Evolutionary conservation across 2,888 invertebrate species (phyloP), one percentile per base, ranked within the genome.

Genomic region (Gortyna flavago): DNA sequence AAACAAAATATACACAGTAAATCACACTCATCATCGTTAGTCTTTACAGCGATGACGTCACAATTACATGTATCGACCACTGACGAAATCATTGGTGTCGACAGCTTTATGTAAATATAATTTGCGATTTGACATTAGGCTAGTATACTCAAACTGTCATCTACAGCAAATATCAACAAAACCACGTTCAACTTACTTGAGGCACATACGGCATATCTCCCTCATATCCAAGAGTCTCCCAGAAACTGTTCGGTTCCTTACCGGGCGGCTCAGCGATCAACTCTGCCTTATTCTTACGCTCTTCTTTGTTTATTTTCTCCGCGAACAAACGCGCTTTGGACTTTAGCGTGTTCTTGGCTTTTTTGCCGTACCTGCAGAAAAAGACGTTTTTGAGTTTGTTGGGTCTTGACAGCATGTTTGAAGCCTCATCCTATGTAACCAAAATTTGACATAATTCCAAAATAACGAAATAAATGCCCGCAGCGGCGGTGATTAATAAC

Each of bases 291-390:
- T 99, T 99, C 94, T 99, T 99, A 35, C 99, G 97, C 94, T 99
- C 99, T 92, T 99, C 99, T 95, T 99, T 99, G 94, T 99, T 99
- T 78, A 99, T 99, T 95, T 99, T 99, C 94, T 99, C 99, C 5
- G 99, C 99, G 97, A 99, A 98, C 25, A 99, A 96, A 74, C 99
- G 97, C 0, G 98, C 97, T 93, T 98, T 99, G 0, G 99, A 99
- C 92, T 98, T 98, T 1, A 99, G 95, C 0, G 99, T 99, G 90
- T 99, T 99, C 92, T 98, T 99, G 0, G 99, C 98, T 91, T 97
- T 98, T 87, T 98, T 98, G 48, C 99, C 99, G 90, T 95, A 95
- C 97, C 97, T 97, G 51, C 32, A 48, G n/a, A 9, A 44, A 72
- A 21, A n/a, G 64, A 61, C 3, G n/a, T 44, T 74, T 21, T n/a